Conservation (phyloP, 2,797 vertebrate genomes). For the Acanthiza pusilla region DNA sequence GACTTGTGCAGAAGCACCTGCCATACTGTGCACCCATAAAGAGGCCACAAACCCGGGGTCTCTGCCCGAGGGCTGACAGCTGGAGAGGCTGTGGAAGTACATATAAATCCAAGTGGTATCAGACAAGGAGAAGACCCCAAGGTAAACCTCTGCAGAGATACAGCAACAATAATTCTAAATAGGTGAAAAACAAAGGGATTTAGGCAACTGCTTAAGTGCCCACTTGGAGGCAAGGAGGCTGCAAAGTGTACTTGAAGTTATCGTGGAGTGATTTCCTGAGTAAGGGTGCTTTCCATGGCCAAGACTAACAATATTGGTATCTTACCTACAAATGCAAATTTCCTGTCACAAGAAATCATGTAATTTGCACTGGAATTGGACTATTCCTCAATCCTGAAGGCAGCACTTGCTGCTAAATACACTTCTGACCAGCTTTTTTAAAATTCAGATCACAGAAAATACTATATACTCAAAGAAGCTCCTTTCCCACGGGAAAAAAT, state of each 20-base stretch:
- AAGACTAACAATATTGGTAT: not conserved
- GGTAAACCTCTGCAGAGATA: not conserved
- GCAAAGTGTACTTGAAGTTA: not conserved
- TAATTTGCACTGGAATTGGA: not conserved
- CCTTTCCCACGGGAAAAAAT: not conserved
- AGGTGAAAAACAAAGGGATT: not conserved
- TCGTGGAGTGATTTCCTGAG: not conserved
- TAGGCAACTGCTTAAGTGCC: not conserved
- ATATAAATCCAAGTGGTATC: not conserved
- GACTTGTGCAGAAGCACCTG: not conserved
- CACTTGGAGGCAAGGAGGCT: not conserved
- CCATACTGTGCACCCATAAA: not conserved
- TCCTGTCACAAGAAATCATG: not conserved
- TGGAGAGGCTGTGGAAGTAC: not conserved
- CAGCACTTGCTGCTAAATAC: not conserved
- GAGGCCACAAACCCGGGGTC: not conserved
- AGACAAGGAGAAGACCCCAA: not conserved
- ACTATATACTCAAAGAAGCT: not conserved
- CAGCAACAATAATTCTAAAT: not conserved
- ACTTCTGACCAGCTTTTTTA: not conserved
- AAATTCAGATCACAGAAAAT: not conserved
- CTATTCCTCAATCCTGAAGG: not conserved
- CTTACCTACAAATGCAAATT: not conserved
- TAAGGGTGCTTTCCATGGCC: not conserved
- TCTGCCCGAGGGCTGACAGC: not conserved